Evolutionary conservation across 2,888 invertebrate genomes (phyloP).

Genomic region (Iselma pallidipennis): DNA sequence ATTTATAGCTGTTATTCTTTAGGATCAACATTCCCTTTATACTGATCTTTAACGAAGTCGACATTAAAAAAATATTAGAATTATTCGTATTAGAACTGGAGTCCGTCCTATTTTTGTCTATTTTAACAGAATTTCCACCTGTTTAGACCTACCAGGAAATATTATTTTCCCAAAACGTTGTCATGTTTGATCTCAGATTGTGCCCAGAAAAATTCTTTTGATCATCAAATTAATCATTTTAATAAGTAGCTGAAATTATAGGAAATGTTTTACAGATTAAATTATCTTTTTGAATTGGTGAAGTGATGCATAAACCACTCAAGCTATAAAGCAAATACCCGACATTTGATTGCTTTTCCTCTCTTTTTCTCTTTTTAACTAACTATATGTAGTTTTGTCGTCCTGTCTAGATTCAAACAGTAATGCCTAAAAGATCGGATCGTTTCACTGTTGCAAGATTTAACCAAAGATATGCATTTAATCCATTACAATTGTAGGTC

Average conservation of each 20-base stretch:
- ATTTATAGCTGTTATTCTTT: slow-evolving; percentile 31
- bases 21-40: slow-evolving; percentile 4
- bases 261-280: slow-evolving; percentile 20
- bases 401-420: slow-evolving; percentile 33
- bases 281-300: slow-evolving; percentile 20
- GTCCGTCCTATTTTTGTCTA: too few relatives aligned
- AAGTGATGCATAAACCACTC: slow-evolving; percentile 20
- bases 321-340: slow-evolving; percentile 23
- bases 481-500: slow-evolving; percentile 42
- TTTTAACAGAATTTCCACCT: too few relatives aligned
- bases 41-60: background rate
- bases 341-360: slow-evolving; percentile 32
- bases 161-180: background rate
- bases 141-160: too few relatives aligned
- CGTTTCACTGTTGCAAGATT: slow-evolving; percentile 29
- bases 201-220: background rate
- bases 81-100: too few relatives aligned
- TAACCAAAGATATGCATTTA: slow-evolving; percentile 39
- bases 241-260: slow-evolving; percentile 16
- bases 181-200: background rate
- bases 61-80: too few relatives aligned
- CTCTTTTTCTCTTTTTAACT: background rate
- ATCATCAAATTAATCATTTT: slow-evolving; percentile 15
- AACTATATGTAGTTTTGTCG: slow-evolving; percentile 7
- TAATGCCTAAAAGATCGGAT: slow-evolving; percentile 29